Percentiles rank a stretch among this genome's conserved stretches.
These are phyloP conservation scores for Henicopernis longicauda DNA, from an alignment of 2,113 vertebrate genomes.

Conservation along the genomic window DNA sequence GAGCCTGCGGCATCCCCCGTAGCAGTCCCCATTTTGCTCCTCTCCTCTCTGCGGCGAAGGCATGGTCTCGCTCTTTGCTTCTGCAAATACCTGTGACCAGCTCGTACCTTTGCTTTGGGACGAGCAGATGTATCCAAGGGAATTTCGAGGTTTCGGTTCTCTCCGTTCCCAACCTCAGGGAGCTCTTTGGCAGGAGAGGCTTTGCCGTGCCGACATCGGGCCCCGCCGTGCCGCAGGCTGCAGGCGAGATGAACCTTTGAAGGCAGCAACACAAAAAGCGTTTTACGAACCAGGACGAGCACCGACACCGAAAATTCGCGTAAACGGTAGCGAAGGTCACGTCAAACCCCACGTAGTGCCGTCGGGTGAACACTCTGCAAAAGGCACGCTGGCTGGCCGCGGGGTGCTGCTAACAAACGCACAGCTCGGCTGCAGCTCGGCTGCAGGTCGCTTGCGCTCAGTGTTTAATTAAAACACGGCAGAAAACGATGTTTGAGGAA, in stretches of 20 bases:
- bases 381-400: rapidly evolving
- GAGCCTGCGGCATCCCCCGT: background rate
- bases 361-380: background rate
- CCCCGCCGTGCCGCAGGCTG: background rate
- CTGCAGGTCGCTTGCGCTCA: background rate
- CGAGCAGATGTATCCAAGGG: too few species aligned
- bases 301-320: rapidly evolving
- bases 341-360: rapidly evolving
- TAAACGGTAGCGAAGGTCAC: background rate
- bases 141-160: background rate
- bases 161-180: background rate
- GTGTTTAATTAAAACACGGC: background rate
- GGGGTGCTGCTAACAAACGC: too few species aligned
- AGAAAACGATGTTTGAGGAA: background rate
- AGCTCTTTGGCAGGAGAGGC: background rate
- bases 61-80: rapidly evolving
- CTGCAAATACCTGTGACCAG: background rate
- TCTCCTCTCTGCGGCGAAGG: background rate
- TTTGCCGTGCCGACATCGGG: background rate
- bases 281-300: background rate
- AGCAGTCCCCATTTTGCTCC: background rate
- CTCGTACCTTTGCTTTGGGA: background rate
- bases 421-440: background rate
- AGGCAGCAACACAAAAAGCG: rapidly evolving
- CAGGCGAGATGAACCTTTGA: too few species aligned